These are phyloP conservation scores for Pituophis catenifer DNA, from an alignment of 2,113 vertebrate genomes.

Conservation along the genomic window DNA sequence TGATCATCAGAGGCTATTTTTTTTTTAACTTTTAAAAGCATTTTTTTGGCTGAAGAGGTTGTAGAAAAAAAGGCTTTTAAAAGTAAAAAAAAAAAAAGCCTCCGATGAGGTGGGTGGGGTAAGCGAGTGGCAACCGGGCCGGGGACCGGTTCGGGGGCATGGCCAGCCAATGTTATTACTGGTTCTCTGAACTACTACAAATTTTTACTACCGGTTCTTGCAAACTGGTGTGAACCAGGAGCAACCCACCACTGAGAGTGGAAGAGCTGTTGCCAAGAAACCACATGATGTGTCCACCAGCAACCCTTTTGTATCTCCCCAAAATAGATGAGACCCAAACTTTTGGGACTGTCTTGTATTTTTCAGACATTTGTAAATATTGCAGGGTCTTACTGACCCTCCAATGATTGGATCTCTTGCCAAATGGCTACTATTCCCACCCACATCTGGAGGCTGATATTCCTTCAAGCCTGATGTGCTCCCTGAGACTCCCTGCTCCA, in stretches of 20 bases:
- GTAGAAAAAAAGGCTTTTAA: too few relatives aligned
- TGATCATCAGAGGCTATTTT: too few relatives aligned
- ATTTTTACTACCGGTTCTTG: too few relatives aligned
- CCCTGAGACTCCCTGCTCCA: neutral
- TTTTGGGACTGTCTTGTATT: neutral
- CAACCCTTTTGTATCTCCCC: neutral
- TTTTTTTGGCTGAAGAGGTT: too few relatives aligned
- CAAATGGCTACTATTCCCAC: neutral
- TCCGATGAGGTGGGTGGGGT: too few relatives aligned
- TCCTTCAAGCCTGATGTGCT: neutral
- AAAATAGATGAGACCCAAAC: neutral
- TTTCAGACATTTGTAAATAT: neutral
- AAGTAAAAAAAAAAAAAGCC: too few relatives aligned
- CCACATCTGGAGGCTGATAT: neutral
- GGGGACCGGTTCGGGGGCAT: too few relatives aligned
- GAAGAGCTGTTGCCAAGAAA: neutral
- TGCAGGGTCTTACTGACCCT: neutral
- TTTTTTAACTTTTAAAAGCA: too few relatives aligned
- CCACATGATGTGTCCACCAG: neutral
- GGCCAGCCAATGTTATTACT: too few relatives aligned
- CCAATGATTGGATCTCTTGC: neutral
- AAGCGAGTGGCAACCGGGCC: too few relatives aligned
- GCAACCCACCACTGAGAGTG: neutral
- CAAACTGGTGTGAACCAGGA: too few relatives aligned
- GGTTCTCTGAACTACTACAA: too few relatives aligned